Evolutionary conservation across 2,797 vertebrate genomes (phyloP).

Genomic region (Sylvilagus floridanus): DNA sequence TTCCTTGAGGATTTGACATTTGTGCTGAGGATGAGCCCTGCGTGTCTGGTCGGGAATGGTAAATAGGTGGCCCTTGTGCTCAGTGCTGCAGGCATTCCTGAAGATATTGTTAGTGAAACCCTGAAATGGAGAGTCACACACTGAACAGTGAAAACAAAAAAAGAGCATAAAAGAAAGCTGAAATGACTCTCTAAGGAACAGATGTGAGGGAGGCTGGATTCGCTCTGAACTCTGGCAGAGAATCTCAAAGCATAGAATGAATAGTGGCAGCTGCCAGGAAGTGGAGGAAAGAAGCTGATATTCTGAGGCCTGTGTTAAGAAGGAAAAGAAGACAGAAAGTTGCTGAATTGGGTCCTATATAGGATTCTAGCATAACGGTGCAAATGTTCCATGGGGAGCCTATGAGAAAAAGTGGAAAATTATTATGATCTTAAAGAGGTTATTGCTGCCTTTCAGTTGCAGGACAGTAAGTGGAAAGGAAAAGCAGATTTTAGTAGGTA

Average conservation of each 20-base stretch:
- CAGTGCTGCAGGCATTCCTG: not conserved
- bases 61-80: not conserved
- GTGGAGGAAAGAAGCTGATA: not conserved
- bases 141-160: not conserved
- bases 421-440: not conserved
- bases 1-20: not conserved
- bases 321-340: not conserved
- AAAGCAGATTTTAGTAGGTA: not conserved
- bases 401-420: constrained; percentile 2
- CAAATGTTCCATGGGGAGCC: not conserved
- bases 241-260: constrained; percentile 4
- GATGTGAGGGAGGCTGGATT: not conserved
- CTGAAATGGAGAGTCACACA: not conserved
- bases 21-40: not conserved
- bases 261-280: not conserved
- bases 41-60: not conserved
- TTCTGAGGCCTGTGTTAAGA: not conserved
- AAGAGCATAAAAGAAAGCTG: not conserved
- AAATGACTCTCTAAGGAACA: not conserved
- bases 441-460: not conserved
- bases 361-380: not conserved
- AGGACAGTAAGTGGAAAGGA: not conserved
- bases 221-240: not conserved
- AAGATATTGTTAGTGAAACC: not conserved
- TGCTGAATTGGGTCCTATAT: not conserved